A percentile compares a stretch with the other conserved stretches of the same genome.
These are phyloP conservation scores for Craseonycteris thonglongyai DNA, from an alignment of 2,113 vertebrate genomes.

Conservation along the genomic window DNA sequence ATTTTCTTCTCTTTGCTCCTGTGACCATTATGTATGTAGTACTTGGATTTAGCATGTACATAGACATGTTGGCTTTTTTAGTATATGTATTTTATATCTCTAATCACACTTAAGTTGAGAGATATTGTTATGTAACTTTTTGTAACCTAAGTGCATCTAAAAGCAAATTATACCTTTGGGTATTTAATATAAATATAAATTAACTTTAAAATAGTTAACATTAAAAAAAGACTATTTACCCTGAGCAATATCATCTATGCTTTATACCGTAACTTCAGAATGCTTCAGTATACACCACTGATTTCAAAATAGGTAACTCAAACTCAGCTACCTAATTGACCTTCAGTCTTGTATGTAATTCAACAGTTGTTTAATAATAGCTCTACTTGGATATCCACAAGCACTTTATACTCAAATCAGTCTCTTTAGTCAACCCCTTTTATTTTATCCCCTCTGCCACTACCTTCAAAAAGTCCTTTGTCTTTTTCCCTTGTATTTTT, in stretches of 20 bases:
- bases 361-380: background rate
- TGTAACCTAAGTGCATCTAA: background rate
- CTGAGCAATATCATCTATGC: background rate
- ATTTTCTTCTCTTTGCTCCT: background rate
- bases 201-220: conserved; percentile 15
- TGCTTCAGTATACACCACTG: background rate
- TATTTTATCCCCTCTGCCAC: background rate
- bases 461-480: background rate
- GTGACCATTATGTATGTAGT: background rate
- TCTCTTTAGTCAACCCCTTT: background rate
- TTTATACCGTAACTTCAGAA: background rate
- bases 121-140: background rate
- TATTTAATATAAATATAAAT: conserved; percentile 3
- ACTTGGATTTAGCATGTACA: background rate
- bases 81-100: background rate
- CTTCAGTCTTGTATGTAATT: background rate
- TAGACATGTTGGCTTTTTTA: background rate
- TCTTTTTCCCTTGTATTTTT: background rate
- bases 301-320: background rate
- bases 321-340: background rate
- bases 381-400: background rate
- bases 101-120: background rate
- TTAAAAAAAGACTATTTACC: background rate
- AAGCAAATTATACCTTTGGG: background rate
- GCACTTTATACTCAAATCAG: background rate